Conservation (phyloP, 2,888 invertebrate genomes). For the Meteorus cinctellus region DNA sequence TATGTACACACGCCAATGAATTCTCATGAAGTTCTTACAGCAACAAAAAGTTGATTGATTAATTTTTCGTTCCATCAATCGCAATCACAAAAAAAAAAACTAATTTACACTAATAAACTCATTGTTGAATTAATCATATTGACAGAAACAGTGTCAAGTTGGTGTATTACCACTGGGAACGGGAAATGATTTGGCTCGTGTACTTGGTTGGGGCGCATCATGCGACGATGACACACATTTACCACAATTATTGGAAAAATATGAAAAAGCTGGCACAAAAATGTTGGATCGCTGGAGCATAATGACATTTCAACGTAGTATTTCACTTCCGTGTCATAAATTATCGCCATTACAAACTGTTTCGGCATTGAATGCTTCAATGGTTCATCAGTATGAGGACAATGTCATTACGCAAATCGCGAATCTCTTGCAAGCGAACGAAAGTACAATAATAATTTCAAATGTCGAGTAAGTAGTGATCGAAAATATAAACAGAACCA, state of each 20-base stretch:
- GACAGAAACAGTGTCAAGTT: constrained; percentile 92
- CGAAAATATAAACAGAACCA: neutral
- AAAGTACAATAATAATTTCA: constrained; percentile 81
- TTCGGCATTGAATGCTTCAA: constrained; percentile 75
- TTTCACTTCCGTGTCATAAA: constrained; percentile 77
- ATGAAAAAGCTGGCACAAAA: constrained; percentile 97
- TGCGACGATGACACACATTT: constrained; percentile 97
- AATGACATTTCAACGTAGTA: constrained; percentile 90
- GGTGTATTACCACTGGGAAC: constrained; percentile 97
- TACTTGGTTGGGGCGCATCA: constrained; percentile 96
- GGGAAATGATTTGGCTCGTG: constrained; percentile 96
- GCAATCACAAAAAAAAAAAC: neutral
- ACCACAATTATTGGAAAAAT: constrained; percentile 92
- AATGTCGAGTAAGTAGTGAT: constrained; percentile 79
- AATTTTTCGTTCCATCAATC: neutral
- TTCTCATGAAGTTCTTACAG: neutral
- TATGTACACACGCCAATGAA: neutral
- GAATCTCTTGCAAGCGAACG: constrained; percentile 89
- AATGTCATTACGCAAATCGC: constrained; percentile 86
- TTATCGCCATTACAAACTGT: constrained; percentile 76
- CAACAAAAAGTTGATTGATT: neutral
- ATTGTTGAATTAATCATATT: constrained; percentile 12
- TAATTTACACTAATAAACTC: neutral
- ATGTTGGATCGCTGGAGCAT: constrained; percentile 99
- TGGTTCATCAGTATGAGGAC: constrained; percentile 83